Base-by-base conservation (phyloP, 2,888 invertebrate genomes). In the Ophioninae sp. region DNA sequence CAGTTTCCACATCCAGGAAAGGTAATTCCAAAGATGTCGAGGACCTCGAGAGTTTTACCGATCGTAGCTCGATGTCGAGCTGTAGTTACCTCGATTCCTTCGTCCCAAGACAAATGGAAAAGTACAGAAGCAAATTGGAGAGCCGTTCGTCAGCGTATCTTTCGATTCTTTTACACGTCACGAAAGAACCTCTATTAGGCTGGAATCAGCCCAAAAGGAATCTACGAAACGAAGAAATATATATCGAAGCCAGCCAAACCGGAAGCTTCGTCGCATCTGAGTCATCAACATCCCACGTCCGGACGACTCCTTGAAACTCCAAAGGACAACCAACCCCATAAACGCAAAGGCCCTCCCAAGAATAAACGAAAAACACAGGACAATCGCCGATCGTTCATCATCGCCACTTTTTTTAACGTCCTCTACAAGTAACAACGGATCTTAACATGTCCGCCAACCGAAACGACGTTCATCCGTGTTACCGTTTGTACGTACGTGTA, bases 1-100 rank as follows among this genome's bases (percentile, higher is more conserved):
- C 91, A 91, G 91, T 91, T 91, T 91, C 91, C 13, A 17, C 17
- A 44, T 13, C 8, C 8, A 44, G 13, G 50, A 50, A 50, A 17
- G 17, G 50, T 50, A 0, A 50, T 50, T 10, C 17, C 13, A 17
- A 44, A 44, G 44, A 50, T 17, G 0, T 13, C 6, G 30, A 30
- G 5, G 13, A 50, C 50, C 13, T 13, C 50, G 50, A 17, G 50
- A 17, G 10, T 13, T 17, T 0, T 41, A 7, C 41, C 0, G 13
- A 50, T 13, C 5, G 50, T 50, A 50, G 44, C 44, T 7, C 44
- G 13, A 13, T 44, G 44, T 44, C 44, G 44, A 44, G 44, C 13
- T 44, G 10, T 3, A 44, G n/a, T n/a, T n/a, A 39, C 39, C 41
- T 8, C 41, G 8, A 50, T 50, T 13, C 50, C 50, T 13, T 50